These are phyloP conservation scores for Bufo bufo DNA, from an alignment of 2,113 vertebrate species.

Conservation along the genomic window DNA sequence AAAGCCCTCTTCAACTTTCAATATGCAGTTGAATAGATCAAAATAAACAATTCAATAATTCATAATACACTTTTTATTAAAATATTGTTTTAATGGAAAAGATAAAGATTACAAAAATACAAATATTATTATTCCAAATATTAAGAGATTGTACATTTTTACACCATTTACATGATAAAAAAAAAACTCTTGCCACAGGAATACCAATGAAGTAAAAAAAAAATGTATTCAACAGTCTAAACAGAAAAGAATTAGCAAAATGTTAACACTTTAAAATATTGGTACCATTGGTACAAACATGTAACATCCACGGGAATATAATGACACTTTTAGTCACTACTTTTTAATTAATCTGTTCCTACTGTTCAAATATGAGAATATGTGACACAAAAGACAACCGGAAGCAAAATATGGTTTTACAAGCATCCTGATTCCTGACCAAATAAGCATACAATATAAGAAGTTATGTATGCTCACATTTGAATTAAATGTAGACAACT, in stretches of 20 bases:
- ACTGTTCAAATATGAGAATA: background rate
- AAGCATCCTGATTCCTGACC: background rate
- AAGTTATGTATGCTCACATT: too few relatives aligned
- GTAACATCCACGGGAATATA: constrained; percentile 79
- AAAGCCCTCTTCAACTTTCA: too few relatives aligned
- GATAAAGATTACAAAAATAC: constrained; percentile 82
- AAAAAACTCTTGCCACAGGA: constrained; percentile 17
- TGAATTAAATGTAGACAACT: too few relatives aligned
- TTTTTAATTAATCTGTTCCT: background rate
- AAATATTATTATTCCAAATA: constrained; percentile 64
- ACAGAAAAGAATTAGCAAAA: constrained; percentile 46
- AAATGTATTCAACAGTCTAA: background rate
- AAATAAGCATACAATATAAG: background rate
- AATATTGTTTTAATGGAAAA: constrained; percentile 80
- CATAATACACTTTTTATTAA: constrained; percentile 62
- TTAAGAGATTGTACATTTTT: constrained; percentile 65
- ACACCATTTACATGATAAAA: constrained; percentile 47
- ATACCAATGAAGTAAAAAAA: constrained; percentile 18
- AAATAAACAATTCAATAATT: too few relatives aligned
- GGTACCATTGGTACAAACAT: constrained; percentile 78
- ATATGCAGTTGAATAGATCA: background rate
- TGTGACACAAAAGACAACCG: background rate
- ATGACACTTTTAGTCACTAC: background rate
- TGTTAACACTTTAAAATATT: constrained; percentile 69
- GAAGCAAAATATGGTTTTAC: background rate